Base-by-base conservation (phyloP, 2,888 invertebrate species). In the Drosophila macrothrix region DNA sequence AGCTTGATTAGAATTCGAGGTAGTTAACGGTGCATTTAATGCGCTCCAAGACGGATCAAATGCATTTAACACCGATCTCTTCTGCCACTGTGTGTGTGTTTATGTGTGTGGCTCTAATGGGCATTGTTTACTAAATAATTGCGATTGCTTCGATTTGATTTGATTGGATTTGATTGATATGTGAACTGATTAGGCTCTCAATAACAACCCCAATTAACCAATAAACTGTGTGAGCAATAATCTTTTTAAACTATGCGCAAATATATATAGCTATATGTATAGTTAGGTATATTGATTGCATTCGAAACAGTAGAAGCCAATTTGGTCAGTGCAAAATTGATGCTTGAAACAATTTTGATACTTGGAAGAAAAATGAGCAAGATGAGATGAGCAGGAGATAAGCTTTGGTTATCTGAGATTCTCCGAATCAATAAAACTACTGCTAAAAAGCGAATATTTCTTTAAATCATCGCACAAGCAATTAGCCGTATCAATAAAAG, bases 1-100 rank as follows among this genome's bases (percentile, higher is more conserved):
- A 75, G 78, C 83, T 89, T 88, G 88, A 88, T 88, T 88, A 87
- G 84, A 89, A 88, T 88, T 89, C 81, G 83, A 87, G 80, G 83
- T 78, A 84, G 90, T 83, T 88, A 88, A 88, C 88, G 88, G 88
- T 87, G 78, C 70, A 89, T 90, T 88, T 87, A 90, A 89, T 84
- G 87, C 83, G 73, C 78, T 86, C 75, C 77, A 73, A 89, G 84
- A 85, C 83, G 81, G 83, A 89, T 89, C 87, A 84, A 78, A 83
- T 88, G 83, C 78, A 86, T 85, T 81, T 90, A 88, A 76, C 83
- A 80, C 81, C 78, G 62, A 67, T 64, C 77, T 52, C 59, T 43
- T 49, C 35, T 63, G 39, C 33, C 52, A 14, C 54, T 37, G 1
- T 59, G 2, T 55, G 19, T 54, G 12, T 29, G 1, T 65, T 6